Percentiles rank a stretch among this genome's conserved stretches.
Conservation (phyloP, 2,113 vertebrate species). For the Dendropsophus ebraccatus region DNA sequence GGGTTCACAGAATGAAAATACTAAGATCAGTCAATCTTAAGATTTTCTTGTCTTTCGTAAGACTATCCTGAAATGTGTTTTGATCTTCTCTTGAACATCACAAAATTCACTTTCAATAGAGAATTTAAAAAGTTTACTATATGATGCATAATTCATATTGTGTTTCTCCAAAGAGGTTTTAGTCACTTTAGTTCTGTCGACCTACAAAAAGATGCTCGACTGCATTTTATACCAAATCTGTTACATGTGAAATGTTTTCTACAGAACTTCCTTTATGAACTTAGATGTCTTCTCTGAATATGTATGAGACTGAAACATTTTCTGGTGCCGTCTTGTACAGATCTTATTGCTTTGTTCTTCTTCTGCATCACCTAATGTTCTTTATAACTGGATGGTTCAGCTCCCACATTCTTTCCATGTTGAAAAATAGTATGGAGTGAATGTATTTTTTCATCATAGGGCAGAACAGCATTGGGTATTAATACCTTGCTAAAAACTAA, state of each 20-base stretch:
- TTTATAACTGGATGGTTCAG: not conserved
- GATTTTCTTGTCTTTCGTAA: too few relatives aligned
- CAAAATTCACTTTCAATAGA: not conserved
- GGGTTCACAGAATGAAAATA: not conserved
- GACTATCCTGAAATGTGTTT: not conserved
- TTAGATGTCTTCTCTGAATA: not conserved
- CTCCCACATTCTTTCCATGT: conserved; percentile 1
- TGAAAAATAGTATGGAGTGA: not conserved
- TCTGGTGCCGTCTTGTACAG: not conserved
- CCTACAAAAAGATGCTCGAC: conserved; percentile 29
- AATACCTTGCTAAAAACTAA: not conserved
- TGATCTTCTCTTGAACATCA: not conserved
- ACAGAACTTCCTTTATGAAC: conserved; percentile 17
- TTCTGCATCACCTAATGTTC: conserved; percentile 33
- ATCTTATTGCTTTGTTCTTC: conserved; percentile 18
- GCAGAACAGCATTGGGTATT: not conserved
- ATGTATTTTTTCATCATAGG: not conserved
- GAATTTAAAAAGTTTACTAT: not conserved
- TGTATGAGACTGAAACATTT: conserved; percentile 7
- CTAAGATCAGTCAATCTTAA: not conserved
- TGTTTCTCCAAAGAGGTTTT: not conserved
- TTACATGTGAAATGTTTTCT: conserved; percentile 27
- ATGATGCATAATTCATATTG: conserved; percentile 24
- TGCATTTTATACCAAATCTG: conserved; percentile 28
- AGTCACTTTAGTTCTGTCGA: conserved; percentile 13